These are phyloP conservation scores for Arctocebus calabarensis DNA, from an alignment of 2,797 vertebrate species.

Conservation along the genomic window DNA sequence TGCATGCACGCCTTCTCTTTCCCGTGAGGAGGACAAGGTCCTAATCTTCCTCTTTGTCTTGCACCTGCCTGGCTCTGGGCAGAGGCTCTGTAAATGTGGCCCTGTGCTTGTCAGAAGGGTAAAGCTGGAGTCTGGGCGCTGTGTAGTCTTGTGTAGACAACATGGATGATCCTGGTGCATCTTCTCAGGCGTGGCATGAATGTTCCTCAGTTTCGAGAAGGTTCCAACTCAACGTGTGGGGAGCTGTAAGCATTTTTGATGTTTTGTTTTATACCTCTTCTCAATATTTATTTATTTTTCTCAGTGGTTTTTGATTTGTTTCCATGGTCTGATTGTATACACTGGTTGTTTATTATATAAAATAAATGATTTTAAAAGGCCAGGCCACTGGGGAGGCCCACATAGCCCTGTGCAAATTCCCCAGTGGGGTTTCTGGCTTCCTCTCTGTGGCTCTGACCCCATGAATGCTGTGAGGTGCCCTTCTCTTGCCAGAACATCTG, in stretches of 20 bases:
- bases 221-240: not conserved
- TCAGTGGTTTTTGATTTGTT: not conserved
- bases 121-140: not conserved
- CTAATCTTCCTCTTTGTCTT: not conserved
- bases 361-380: not conserved
- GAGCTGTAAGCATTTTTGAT: not conserved
- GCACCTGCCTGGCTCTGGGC: too few species aligned
- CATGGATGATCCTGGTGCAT: not conserved
- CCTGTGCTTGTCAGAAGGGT: not conserved
- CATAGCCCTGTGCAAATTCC: not conserved
- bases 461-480: not conserved
- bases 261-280: not conserved
- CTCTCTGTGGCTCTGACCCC: not conserved
- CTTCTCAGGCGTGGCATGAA: not conserved
- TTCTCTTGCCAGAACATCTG: not conserved
- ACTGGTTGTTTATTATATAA: slow-evolving; percentile 14
- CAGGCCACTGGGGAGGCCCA: not conserved
- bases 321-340: not conserved
- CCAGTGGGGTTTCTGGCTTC: not conserved
- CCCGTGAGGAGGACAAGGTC: not conserved
- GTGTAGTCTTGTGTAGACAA: not conserved
- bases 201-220: not conserved
- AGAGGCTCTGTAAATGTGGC: not conserved
- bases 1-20: not conserved
- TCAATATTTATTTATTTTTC: not conserved